Evolutionary conservation across 2,113 vertebrate genomes (phyloP).

Genomic region (Accipiter virgatus): DNA sequence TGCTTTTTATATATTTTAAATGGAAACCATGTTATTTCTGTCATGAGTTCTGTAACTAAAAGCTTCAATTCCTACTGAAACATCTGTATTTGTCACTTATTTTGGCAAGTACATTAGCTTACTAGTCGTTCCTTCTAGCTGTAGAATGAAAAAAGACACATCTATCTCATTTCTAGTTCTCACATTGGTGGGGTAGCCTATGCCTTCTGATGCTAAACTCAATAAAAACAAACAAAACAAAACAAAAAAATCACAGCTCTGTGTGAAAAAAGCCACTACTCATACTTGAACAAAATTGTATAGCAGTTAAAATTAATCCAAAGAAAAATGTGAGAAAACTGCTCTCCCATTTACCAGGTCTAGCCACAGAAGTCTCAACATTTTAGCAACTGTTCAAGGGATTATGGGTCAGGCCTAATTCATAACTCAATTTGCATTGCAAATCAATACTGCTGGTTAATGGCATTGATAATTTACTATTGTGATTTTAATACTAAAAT

Average conservation of each 20-base stretch:
- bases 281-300: neutral
- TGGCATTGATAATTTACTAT: conserved; percentile 31
- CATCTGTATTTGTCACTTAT: neutral
- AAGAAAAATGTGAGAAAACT: neutral
- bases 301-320: neutral
- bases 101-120: neutral
- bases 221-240: neutral
- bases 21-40: neutral
- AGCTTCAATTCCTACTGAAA: neutral
- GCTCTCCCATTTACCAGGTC: neutral
- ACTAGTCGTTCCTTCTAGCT: neutral
- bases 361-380: neutral
- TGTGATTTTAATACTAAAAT: conserved; percentile 61
- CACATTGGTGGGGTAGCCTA: neutral
- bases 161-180: neutral
- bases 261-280: neutral
- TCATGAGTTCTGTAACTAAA: neutral
- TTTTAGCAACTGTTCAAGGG: neutral
- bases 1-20: neutral
- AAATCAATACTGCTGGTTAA: conserved; percentile 48
- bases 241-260: neutral
- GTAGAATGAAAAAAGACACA: neutral
- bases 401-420: neutral
- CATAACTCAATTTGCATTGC: neutral
- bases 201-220: neutral